These are phyloP conservation scores for Sussaba pulchella DNA, from an alignment of 2,888 invertebrate species.

Conservation along the genomic window DNA sequence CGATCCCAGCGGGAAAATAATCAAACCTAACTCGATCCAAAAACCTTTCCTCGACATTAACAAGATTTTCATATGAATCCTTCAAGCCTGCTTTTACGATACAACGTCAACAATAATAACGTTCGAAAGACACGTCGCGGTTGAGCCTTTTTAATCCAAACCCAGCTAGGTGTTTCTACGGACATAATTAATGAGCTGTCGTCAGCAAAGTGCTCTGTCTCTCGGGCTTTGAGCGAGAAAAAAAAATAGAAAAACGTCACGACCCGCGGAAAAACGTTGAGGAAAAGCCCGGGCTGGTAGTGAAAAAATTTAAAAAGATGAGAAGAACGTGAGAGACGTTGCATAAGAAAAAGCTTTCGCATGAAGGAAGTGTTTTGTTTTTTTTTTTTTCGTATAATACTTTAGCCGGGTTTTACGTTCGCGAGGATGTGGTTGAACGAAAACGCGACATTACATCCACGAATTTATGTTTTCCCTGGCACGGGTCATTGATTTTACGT, in stretches of 20 bases:
- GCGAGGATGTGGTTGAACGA: slow-evolving; percentile 9
- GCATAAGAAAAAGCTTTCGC: too few relatives aligned
- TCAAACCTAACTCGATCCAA: too few relatives aligned
- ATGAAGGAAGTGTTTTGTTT: neutral
- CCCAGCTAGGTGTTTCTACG: neutral
- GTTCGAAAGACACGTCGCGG: neutral
- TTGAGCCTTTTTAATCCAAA: slow-evolving; percentile 23
- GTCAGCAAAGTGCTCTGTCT: slow-evolving; percentile 20
- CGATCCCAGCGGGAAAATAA: too few relatives aligned
- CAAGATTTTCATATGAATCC: too few relatives aligned
- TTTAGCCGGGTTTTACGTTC: neutral
- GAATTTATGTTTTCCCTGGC: slow-evolving; percentile 47
- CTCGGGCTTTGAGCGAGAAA: slow-evolving; percentile 34
- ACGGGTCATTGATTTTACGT: slow-evolving; percentile 62
- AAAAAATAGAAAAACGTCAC: slow-evolving; percentile 39
- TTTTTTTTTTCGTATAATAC: neutral
- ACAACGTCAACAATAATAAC: slow-evolving; percentile 4
- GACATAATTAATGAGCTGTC: slow-evolving; percentile 41
- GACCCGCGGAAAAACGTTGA: neutral
- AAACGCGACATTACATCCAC: slow-evolving; percentile 25
- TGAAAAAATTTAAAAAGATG: too few relatives aligned
- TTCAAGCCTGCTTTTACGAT: too few relatives aligned
- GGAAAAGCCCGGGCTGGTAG: neutral
- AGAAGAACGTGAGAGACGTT: too few relatives aligned
- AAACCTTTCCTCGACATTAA: too few relatives aligned